Percentiles rank a stretch among this genome's conserved stretches.
phyloP scores from a whole-genome alignment of 2,888 invertebrate species.

The Coremacera marginata region DNA sequence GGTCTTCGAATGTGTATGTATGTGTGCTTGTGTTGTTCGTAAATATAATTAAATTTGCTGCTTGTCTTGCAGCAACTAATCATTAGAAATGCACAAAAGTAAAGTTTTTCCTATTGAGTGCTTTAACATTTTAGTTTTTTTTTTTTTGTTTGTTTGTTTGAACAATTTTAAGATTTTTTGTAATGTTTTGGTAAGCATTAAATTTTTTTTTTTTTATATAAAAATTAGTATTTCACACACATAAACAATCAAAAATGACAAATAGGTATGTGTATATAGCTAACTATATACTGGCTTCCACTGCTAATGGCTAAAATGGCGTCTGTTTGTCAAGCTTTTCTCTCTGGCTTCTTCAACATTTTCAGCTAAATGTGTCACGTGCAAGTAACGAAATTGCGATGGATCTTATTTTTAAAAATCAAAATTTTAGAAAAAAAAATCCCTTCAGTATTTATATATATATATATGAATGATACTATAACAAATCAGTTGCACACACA shows the following conservation, averaged over 20 bases:
- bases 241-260: neutral
- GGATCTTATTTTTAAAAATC: constrained; percentile 24
- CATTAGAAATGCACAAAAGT: constrained; percentile 33
- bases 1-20: no score
- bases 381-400: constrained; percentile 22
- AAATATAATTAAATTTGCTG: constrained; percentile 15
- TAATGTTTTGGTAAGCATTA: no score
- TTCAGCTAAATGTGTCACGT: constrained; percentile 30
- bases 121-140: no score
- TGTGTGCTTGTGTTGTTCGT: neutral
- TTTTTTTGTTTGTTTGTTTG: no score
- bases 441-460: neutral
- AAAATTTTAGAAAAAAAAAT: constrained; percentile 28
- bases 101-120: no score
- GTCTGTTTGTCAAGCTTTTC: neutral
- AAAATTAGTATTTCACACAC: neutral
- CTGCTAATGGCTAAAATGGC: neutral
- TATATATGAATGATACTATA: neutral
- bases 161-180: no score
- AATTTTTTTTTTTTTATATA: neutral
- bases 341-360: neutral
- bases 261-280: neutral
- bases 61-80: constrained; percentile 1
- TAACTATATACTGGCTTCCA: neutral
- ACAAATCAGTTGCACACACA: constrained; percentile 21